Conservation (phyloP, 1,140 invertebrate genomes). For the Aethina tumida region DNA sequence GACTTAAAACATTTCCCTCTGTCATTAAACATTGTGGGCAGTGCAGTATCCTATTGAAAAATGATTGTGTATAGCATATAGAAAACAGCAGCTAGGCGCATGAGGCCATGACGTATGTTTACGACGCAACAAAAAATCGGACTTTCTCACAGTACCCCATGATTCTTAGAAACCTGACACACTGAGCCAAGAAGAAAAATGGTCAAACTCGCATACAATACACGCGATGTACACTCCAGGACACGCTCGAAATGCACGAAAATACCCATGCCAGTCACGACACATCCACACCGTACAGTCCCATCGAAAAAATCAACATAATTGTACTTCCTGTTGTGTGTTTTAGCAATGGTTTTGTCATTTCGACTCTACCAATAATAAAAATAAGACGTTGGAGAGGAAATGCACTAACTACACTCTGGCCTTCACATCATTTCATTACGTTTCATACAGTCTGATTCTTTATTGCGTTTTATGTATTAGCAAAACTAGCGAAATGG, state of each 20-base stretch:
- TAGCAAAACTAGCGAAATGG: too few relatives aligned
- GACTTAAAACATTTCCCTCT: too few relatives aligned
- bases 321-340: slow-evolving; percentile 1
- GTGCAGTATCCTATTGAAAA: too few relatives aligned
- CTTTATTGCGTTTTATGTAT: too few relatives aligned
- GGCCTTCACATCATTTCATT: too few relatives aligned
- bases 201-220: slow-evolving; percentile 26
- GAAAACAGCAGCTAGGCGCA: slow-evolving; percentile 18
- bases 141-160: slow-evolving; percentile 28
- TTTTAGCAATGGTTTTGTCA: too few relatives aligned
- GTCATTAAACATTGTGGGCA: too few relatives aligned
- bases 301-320: background rate
- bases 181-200: slow-evolving; percentile 31
- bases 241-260: slow-evolving; percentile 22
- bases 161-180: slow-evolving; percentile 30
- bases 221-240: slow-evolving; percentile 28
- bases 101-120: slow-evolving; percentile 23
- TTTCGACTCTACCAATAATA: too few relatives aligned
- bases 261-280: slow-evolving; percentile 26
- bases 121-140: slow-evolving; percentile 22
- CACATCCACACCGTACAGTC: slow-evolving; percentile 19
- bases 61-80: too few relatives aligned
- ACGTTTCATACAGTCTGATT: too few relatives aligned
- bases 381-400: too few relatives aligned
- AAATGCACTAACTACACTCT: too few relatives aligned